phyloP scores from a whole-genome alignment of 2,888 invertebrate genomes.

The Azorinus chamasolen region DNA sequence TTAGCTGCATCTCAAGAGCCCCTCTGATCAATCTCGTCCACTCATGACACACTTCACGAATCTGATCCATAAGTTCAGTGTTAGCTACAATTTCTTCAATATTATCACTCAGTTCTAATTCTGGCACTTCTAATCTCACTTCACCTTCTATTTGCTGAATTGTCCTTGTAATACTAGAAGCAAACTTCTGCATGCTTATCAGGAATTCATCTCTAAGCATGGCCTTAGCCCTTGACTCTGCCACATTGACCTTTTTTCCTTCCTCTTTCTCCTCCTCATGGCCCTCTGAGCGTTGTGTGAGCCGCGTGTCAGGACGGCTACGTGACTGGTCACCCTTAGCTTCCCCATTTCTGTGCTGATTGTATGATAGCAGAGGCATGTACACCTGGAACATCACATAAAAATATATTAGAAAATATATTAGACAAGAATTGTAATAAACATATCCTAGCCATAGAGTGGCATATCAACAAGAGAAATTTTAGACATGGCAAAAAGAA shows the following conservation, averaged over 20 bases:
- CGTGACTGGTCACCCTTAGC: slow-evolving; percentile 44
- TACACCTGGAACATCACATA: slow-evolving; percentile 82
- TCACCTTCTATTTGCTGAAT: slow-evolving; percentile 93
- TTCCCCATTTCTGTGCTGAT: slow-evolving; percentile 81
- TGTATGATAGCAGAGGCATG: slow-evolving; percentile 85
- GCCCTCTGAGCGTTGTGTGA: slow-evolving; percentile 63
- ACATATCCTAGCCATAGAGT: too few relatives aligned
- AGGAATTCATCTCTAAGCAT: slow-evolving; percentile 88
- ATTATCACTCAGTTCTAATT: slow-evolving; percentile 81
- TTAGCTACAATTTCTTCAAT: slow-evolving; percentile 85
- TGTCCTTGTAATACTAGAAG: slow-evolving; percentile 89
- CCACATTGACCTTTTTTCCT: slow-evolving; percentile 72
- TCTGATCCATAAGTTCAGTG: slow-evolving; percentile 86
- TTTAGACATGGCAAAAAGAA: too few relatives aligned
- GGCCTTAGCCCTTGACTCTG: slow-evolving; percentile 80
- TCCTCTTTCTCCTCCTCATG: slow-evolving; percentile 48
- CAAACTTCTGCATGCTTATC: slow-evolving; percentile 88
- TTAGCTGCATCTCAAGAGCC: slow-evolving; percentile 83
- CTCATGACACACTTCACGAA: slow-evolving; percentile 87
- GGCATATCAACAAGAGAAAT: too few relatives aligned
- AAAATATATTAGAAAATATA: not conserved
- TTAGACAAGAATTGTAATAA: not conserved
- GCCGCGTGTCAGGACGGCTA: slow-evolving; percentile 68
- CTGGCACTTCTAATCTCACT: slow-evolving; percentile 87
- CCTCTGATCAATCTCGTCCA: slow-evolving; percentile 88